Base-by-base conservation (phyloP, 2,888 invertebrate genomes). In the Eupithecia subfuscata region DNA sequence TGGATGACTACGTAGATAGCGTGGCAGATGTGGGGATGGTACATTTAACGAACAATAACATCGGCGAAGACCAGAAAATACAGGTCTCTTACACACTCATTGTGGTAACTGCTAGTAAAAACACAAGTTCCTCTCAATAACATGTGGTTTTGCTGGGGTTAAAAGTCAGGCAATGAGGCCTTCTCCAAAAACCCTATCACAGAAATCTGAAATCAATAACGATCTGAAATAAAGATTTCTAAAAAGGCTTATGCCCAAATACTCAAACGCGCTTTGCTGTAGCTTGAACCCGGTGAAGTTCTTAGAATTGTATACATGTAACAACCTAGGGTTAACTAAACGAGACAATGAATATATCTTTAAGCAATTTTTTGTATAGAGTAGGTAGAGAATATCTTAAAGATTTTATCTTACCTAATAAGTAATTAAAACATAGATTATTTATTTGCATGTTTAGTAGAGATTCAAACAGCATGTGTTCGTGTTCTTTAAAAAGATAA, bases 1-100 rank as follows among this genome's bases (percentile, higher is more conserved):
- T 96, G n/a, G 91, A 95, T 30, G 97, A 97, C 82, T 95, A 96
- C 75, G 84, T 96, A 9, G 88, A 90, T 2, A 95, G 95, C 80
- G 88, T 95, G 14, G 85, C 91, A 2, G 91, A 92, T 69, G 88
- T 94, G 85, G 95, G 92, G 77, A 91, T 93, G 74, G 65, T 82
- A 18, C 77, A 82, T 63, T 70, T 87, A 73, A 88, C 88, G 74
- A 91, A 91, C 71, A 92, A 93, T 78, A 90, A 92, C 70, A 83
- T 83, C 7, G 89, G 75, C 0, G 80, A 93, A 90, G 90, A 73
- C 18, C 67, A 78, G 22, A 77, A 71, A 48, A 76, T 80, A n/a
- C 78, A 69, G 9, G 73, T 81, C 5, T 78, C 82, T 18, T 86
- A 85, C 75, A 79, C 81, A 22, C 78, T 84, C 8, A 79, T 85